phyloP scores from a whole-genome alignment of 2,113 vertebrate species.

The Lucifuga dentata region DNA sequence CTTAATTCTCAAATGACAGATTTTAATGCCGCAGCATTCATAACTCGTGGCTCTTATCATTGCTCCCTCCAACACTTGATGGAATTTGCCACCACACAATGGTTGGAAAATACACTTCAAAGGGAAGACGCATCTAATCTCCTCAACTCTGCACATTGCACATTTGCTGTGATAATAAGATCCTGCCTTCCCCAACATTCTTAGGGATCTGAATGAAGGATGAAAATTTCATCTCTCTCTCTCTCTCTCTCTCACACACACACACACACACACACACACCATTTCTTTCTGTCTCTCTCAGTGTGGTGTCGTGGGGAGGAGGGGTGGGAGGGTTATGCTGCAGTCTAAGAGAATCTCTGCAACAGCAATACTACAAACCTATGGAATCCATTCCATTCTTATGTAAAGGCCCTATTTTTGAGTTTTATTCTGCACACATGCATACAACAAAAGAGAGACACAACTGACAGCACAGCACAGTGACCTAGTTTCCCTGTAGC shows the following conservation, averaged over 20 bases:
- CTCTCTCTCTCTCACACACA: slow-evolving; percentile 20
- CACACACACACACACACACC: too few species aligned
- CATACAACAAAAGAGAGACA: slow-evolving; percentile 20
- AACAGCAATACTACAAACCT: slow-evolving; percentile 67
- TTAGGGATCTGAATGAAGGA: slow-evolving; percentile 74
- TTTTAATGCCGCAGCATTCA: slow-evolving; percentile 76
- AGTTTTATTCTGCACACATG: slow-evolving; percentile 46
- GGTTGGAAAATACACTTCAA: slow-evolving; percentile 79
- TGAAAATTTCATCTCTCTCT: slow-evolving; percentile 72
- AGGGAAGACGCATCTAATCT: slow-evolving; percentile 80
- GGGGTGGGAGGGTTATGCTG: slow-evolving; percentile 25
- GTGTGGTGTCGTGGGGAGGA: slow-evolving; percentile 25
- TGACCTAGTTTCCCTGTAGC: slow-evolving; percentile 74
- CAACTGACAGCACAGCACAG: slow-evolving; percentile 68
- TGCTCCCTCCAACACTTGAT: slow-evolving; percentile 72
- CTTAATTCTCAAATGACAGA: slow-evolving; percentile 72
- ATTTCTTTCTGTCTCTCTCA: too few species aligned
- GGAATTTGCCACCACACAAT: slow-evolving; percentile 79
- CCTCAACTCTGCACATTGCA: slow-evolving; percentile 71
- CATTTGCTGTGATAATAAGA: slow-evolving; percentile 79
- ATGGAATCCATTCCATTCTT: slow-evolving; percentile 73
- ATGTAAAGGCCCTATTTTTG: slow-evolving; percentile 83
- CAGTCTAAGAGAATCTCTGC: slow-evolving; percentile 72
- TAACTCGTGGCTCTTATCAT: slow-evolving; percentile 68
- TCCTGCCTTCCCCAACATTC: slow-evolving; percentile 75